Conservation (phyloP, 2,888 invertebrate species). For the Zelleria hepariella region DNA sequence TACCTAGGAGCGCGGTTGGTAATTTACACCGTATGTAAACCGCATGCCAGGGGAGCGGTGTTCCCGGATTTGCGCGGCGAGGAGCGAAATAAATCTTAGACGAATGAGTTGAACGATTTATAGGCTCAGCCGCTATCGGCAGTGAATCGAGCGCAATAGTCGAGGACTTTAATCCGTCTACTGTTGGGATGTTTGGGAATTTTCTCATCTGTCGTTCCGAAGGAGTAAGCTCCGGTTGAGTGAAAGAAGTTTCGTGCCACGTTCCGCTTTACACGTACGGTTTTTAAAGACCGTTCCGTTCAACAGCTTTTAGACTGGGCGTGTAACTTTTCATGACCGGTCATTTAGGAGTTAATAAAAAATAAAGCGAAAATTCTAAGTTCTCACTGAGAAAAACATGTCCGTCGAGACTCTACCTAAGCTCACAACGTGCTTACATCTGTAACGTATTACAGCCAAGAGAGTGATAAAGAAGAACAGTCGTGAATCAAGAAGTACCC, state of each 20-base stretch:
- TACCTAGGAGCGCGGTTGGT: conserved; percentile 35
- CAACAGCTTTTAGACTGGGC: background rate
- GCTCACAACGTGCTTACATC: background rate
- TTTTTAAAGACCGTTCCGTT: background rate
- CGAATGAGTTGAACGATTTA: conserved; percentile 45
- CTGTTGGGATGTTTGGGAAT: background rate
- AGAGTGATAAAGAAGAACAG: background rate
- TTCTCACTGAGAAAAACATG: background rate
- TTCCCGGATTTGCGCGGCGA: conserved; percentile 13
- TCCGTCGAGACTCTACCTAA: background rate
- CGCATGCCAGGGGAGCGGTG: conserved; percentile 26
- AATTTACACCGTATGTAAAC: conserved; percentile 52
- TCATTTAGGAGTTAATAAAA: no score
- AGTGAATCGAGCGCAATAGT: background rate
- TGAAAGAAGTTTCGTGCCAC: background rate
- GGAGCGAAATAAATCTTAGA: conserved; percentile 50
- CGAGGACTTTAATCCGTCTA: background rate
- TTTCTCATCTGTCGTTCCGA: background rate
- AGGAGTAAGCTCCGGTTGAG: background rate
- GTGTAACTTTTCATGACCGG: background rate
- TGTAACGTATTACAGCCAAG: background rate
- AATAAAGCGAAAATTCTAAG: no score
- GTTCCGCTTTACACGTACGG: background rate
- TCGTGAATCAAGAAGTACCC: background rate
- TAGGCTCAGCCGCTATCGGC: conserved; percentile 24